Percentiles rank a stretch among this genome's conserved stretches.
phyloP scores from a whole-genome alignment of 2,888 invertebrate species.

The Drosophila nr. perissopoda region DNA sequence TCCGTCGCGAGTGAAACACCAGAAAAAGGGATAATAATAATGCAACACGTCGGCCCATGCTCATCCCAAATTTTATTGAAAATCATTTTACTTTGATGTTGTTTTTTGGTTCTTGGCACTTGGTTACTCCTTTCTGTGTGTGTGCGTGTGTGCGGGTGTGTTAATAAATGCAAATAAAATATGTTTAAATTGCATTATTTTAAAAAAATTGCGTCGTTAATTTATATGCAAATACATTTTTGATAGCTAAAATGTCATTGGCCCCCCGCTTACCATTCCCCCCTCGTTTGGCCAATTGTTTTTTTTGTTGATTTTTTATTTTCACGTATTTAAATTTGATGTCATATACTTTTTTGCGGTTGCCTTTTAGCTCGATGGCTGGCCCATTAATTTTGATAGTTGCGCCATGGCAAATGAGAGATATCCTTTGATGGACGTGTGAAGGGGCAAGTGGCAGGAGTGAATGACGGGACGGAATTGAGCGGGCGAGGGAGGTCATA shows the following conservation, averaged over 20 bases:
- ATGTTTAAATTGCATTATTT: conserved; percentile 79
- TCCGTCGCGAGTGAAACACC: conserved; percentile 49
- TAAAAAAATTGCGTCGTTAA: conserved; percentile 74
- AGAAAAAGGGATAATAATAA: conserved; percentile 66
- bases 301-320: conserved; percentile 10
- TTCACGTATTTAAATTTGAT: conserved; percentile 74
- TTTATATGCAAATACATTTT: conserved; percentile 80
- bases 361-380: conserved; percentile 25
- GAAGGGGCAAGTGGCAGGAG: not conserved
- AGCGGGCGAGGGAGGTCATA: not conserved
- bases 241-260: conserved; percentile 79
- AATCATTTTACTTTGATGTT: conserved; percentile 74
- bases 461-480: not conserved
- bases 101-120: conserved; percentile 43
- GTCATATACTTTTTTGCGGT: conserved; percentile 52
- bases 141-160: conserved; percentile 6
- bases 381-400: conserved; percentile 79
- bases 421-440: conserved; percentile 70
- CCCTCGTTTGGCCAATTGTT: conserved; percentile 5
- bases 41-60: conserved; percentile 49
- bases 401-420: conserved; percentile 61
- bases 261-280: conserved; percentile 22
- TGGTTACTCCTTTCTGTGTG: conserved; percentile 40
- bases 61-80: conserved; percentile 61
- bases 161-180: conserved; percentile 81